Evolutionary conservation across 2,797 vertebrate genomes (phyloP), one percentile per base, ranked within the genome.

Genomic region (Pteropus rufus): DNA sequence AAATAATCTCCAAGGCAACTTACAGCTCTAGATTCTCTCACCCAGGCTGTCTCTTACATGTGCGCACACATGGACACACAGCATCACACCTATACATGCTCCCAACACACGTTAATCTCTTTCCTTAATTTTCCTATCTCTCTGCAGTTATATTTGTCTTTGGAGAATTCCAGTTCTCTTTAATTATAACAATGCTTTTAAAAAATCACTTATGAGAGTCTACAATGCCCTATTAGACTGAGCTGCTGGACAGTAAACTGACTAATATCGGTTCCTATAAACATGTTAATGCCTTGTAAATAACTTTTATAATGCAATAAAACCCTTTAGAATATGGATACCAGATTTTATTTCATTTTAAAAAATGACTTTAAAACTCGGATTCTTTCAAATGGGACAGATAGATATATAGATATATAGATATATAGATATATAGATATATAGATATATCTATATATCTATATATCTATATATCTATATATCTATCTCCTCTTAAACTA

Each of bases 121-220:
- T 91, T 79, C 36, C 15, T 82, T 92, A 76, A 85, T 96, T 93
- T 96, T 97, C 93, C 89, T 96, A 46, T 81, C 79, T 95, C 58
- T 39, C 94, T 90, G 56, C 75, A 98, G 91, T 93, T 77, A n/a
- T 46, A 77, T 97, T 95, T 87, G 96, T 88, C 95, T 95, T 96
- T 97, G 89, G 92, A 93, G 97, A 97, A 93, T 97, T 96, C 94
- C 26, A 96, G 81, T 97, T 98, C 90, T 93, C 92, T 97, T 98
- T 88, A 94, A 82, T 82, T 82, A 80, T 39, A 91, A 70, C 52
- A 91, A 77, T 52, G 83, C 89, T 84, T 93, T 91, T 69, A 77
- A 96, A 94, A 97, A 91, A 96, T 76, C 86, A 58, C 46, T 76
- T 94, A 81, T 81, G 96, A 94, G 60, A 94, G 90, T 94, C 89